Evolutionary conservation across 35 echinoderm and acorn worm species (phyloP).

Genomic region (Patiria miniata): DNA sequence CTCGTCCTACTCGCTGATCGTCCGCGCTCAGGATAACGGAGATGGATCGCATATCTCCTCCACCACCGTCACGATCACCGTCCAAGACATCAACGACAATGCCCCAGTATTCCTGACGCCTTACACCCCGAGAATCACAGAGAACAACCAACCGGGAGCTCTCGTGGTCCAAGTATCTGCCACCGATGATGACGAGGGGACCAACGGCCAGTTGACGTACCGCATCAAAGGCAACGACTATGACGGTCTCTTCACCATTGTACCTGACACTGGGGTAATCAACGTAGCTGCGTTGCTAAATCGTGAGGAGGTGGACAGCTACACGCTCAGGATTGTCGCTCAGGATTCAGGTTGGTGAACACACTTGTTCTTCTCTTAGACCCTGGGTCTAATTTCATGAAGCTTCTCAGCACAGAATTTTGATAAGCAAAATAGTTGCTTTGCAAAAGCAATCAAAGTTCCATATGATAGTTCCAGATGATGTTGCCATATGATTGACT

Average conservation of each 20-base stretch:
- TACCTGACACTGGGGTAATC: slow-evolving; percentile 67
- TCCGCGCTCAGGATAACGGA: slow-evolving; percentile 85
- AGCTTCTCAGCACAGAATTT: too few species aligned
- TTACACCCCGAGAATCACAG: slow-evolving; percentile 53
- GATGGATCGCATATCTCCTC: slow-evolving; percentile 51
- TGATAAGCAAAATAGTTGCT: too few species aligned
- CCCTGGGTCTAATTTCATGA: too few species aligned
- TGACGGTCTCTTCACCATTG: slow-evolving; percentile 84
- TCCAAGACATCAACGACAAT: slow-evolving; percentile 93
- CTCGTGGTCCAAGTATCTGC: slow-evolving; percentile 66
- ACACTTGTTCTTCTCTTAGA: not conserved
- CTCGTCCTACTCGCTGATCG: slow-evolving; percentile 63
- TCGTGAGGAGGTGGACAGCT: slow-evolving; percentile 57
- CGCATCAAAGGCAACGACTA: slow-evolving; percentile 57
- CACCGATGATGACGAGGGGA: slow-evolving; percentile 65
- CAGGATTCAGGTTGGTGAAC: slow-evolving; percentile 84
- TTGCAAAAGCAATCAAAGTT: too few species aligned
- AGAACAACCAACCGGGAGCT: slow-evolving; percentile 69
- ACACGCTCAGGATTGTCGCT: slow-evolving; percentile 66
- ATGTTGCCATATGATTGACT: too few species aligned
- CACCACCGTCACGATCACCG: slow-evolving; percentile 55
- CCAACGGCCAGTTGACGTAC: slow-evolving; percentile 80
- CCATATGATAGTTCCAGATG: too few species aligned
- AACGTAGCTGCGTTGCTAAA: slow-evolving; percentile 62
- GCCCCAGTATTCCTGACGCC: slow-evolving; percentile 61